phyloP scores from a whole-genome alignment of 2,888 invertebrate genomes.

The Griposia aprilina region DNA sequence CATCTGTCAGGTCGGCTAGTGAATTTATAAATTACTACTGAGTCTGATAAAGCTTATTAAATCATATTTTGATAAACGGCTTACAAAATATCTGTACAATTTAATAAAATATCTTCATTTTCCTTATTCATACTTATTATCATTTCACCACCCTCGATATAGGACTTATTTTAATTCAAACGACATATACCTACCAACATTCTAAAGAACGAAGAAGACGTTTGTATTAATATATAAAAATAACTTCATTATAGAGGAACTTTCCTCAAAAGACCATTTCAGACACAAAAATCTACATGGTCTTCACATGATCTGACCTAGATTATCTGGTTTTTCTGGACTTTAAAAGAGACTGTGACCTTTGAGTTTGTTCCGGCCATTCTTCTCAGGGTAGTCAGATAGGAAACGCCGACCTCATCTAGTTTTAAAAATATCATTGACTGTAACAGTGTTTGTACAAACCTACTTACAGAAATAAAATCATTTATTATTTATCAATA shows the following conservation, averaged over 20 bases:
- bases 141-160: neutral
- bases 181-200: neutral
- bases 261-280: no score
- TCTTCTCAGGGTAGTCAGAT: no score
- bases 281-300: no score
- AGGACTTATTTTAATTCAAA: neutral
- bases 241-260: neutral
- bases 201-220: neutral
- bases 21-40: neutral
- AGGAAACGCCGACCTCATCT: no score
- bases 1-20: neutral
- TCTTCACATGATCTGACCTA: no score
- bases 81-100: neutral
- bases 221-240: neutral
- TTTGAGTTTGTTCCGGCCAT: no score
- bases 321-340: no score
- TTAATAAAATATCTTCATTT: neutral
- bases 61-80: conserved; percentile 9
- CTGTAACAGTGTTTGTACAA: no score
- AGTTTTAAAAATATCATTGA: no score
- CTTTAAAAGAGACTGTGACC: no score
- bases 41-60: neutral
- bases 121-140: neutral
- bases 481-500: no score
- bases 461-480: no score